Base-by-base conservation (phyloP, 1,140 invertebrate species). In the Ridgeia piscesae region DNA sequence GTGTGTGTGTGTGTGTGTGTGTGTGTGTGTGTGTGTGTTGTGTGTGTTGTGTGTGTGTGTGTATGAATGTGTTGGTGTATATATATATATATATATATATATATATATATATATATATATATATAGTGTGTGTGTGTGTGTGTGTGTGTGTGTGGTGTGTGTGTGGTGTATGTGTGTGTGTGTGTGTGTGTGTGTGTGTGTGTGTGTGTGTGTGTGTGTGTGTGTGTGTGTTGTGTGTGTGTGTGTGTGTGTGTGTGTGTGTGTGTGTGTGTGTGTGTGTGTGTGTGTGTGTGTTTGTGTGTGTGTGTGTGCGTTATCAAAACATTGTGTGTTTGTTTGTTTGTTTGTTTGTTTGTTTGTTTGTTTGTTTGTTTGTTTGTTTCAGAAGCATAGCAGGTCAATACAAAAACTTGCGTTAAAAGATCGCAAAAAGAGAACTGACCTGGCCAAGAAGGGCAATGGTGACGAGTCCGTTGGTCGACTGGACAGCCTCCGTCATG, bases 391-490 rank as follows among this genome's bases (percentile, higher is more conserved):
- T n/a, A n/a, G n/a, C n/a, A n/a, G n/a, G n/a, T n/a, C n/a, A n/a
- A n/a, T n/a, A n/a, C n/a, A n/a, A n/a, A n/a, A n/a, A n/a, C n/a
- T n/a, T n/a, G n/a, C n/a, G n/a, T n/a, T n/a, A n/a, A n/a, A 42
- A 42, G 42, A 42, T 11, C 4, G 89, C 34, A 33, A 34, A 14
- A 14, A 27, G 31, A 33, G 34, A 90, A 91, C 96, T 96, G 97
- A 98, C 98, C 97, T 98, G 98, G 93, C 98, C 96, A 91, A 99
- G 97, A 93, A 99, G 97, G 91, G 98, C 98, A 94, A 99, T 97
- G 77, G 97, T 98, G 91, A 98, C 98, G 94, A 99, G 97, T 93
- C 98, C 98, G 96, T 98, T 91, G 2, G 94, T 98, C 92, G 98
- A 98, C 95, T 98, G 98, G 94, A 98, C 91, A 34, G 98, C 98